A percentile compares a stretch with the other conserved stretches of the same genome.
Conservation (phyloP, 2,797 vertebrate genomes). For the Dermochelys coriacea region DNA sequence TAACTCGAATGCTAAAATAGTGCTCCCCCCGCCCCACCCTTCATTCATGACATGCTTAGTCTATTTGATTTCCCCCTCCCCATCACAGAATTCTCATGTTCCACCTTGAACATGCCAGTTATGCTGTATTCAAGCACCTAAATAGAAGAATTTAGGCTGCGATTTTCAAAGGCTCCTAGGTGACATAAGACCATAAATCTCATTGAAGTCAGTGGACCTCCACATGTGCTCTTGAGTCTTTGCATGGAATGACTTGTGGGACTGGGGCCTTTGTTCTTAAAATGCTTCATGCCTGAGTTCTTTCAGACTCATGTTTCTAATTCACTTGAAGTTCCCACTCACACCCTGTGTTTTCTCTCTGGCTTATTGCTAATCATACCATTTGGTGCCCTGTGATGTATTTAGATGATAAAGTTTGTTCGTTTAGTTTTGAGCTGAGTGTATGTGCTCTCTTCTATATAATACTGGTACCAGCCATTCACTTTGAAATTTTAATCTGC, state of each 20-base stretch:
- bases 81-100: neutral
- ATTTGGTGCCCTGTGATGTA: neutral
- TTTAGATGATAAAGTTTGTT: rapidly evolving
- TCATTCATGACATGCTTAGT: neutral
- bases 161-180: neutral
- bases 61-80: neutral
- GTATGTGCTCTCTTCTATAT: neutral
- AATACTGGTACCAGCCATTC: neutral
- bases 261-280: neutral
- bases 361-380: neutral
- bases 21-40: neutral
- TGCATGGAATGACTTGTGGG: neutral
- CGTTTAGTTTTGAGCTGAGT: neutral
- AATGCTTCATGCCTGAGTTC: neutral
- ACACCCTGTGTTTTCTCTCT: neutral
- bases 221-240: neutral
- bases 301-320: neutral
- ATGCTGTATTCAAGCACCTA: neutral
- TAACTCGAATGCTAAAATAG: neutral
- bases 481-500: neutral
- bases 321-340: neutral
- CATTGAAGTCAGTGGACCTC: neutral
- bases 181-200: neutral
- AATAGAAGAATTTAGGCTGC: neutral
- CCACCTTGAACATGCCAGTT: neutral